Evolutionary conservation across 1,140 invertebrate species (phyloP).

Genomic region (Hyphantria cunea): DNA sequence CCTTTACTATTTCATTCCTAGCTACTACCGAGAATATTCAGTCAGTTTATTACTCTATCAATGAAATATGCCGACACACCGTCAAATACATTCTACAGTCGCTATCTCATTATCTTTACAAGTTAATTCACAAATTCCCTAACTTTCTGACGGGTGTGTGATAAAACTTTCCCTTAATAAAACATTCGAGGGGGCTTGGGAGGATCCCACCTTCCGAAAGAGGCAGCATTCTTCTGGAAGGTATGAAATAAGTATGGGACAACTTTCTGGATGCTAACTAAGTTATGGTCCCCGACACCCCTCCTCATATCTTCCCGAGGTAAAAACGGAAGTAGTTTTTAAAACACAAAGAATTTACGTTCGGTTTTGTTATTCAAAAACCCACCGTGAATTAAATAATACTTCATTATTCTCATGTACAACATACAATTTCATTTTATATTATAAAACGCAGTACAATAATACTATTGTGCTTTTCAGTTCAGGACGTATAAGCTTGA

Average conservation of each 20-base stretch:
- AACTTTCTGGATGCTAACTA: slow-evolving; percentile 21
- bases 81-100: neutral
- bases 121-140: slow-evolving; percentile 33
- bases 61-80: neutral
- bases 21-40: too few species aligned
- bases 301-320: slow-evolving; percentile 6
- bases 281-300: slow-evolving; percentile 18
- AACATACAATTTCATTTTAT: too few species aligned
- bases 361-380: too few species aligned
- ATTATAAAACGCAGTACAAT: too few species aligned
- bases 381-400: too few species aligned
- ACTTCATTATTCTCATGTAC: too few species aligned
- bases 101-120: slow-evolving; percentile 29
- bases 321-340: slow-evolving; percentile 6
- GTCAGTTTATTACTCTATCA: too few species aligned
- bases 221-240: slow-evolving; percentile 17
- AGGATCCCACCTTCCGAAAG: neutral
- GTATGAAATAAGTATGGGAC: slow-evolving; percentile 21
- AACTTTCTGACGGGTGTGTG: slow-evolving; percentile 20
- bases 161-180: slow-evolving; percentile 35
- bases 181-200: slow-evolving; percentile 5
- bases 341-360: slow-evolving; percentile 7
- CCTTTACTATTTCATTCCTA: too few species aligned
- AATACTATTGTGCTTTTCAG: too few species aligned
- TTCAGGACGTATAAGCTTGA: too few species aligned